These are phyloP conservation scores for Hyla sarda DNA, from an alignment of 2,113 vertebrate species.

Conservation along the genomic window DNA sequence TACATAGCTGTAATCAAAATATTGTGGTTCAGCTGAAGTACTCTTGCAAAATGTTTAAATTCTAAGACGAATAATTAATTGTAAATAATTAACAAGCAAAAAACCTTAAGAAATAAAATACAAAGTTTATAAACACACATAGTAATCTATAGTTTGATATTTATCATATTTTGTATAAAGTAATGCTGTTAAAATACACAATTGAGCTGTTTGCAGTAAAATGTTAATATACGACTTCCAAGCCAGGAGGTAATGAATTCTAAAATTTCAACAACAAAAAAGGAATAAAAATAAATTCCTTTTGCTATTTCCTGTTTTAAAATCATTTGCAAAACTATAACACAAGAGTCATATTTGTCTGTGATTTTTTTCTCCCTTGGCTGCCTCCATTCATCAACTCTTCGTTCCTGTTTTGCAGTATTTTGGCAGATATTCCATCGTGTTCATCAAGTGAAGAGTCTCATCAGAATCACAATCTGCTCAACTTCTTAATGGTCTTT, in stretches of 20 bases:
- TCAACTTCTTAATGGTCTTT: constrained; percentile 48
- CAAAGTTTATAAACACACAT: no score
- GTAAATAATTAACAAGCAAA: no score
- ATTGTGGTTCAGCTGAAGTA: no score
- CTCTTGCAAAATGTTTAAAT: no score
- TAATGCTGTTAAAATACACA: neutral
- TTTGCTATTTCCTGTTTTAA: neutral
- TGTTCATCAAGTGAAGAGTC: constrained; percentile 38
- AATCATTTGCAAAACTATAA: neutral
- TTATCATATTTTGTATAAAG: neutral
- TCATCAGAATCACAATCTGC: constrained; percentile 49
- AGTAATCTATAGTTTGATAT: no score
- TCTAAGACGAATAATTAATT: no score
- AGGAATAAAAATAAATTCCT: neutral
- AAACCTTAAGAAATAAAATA: no score
- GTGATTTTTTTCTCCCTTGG: constrained; percentile 29
- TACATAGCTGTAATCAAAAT: no score
- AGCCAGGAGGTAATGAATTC: neutral
- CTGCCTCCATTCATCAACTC: constrained; percentile 33
- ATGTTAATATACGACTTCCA: neutral
- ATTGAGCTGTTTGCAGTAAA: neutral
- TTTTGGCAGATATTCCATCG: constrained; percentile 37
- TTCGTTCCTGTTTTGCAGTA: constrained; percentile 39
- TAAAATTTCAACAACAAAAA: neutral
- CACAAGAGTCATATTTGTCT: constrained; percentile 35